These are phyloP conservation scores for Nomada fucata DNA, from an alignment of 2,888 invertebrate genomes.

Conservation along the genomic window DNA sequence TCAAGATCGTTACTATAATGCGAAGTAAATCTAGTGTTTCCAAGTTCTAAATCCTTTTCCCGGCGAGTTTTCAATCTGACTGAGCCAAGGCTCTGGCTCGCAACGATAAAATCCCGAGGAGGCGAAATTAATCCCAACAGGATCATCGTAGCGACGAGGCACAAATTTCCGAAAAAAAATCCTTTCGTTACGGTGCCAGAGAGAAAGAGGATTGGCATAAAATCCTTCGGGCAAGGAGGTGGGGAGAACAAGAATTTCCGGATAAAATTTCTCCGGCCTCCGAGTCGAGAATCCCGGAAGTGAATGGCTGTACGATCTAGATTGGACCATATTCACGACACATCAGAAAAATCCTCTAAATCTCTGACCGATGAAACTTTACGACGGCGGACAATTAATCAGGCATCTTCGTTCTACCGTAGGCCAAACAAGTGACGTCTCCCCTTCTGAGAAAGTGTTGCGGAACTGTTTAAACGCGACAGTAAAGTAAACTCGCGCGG, in stretches of 20 bases:
- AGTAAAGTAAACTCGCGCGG: too few relatives aligned
- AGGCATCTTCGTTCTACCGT: not conserved
- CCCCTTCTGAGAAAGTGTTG: too few relatives aligned
- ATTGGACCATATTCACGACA: not conserved
- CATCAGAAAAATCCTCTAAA: not conserved
- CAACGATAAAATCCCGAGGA: conserved; percentile 25
- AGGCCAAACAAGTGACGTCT: not conserved
- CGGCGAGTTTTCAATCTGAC: conserved; percentile 21
- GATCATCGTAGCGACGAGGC: conserved; percentile 1
- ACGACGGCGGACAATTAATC: not conserved
- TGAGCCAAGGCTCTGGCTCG: not conserved
- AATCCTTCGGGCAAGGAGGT: conserved; percentile 6
- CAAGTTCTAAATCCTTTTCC: not conserved
- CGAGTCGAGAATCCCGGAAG: not conserved
- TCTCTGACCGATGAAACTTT: not conserved
- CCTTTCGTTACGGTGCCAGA: not conserved
- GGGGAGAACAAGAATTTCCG: not conserved
- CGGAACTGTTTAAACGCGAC: too few relatives aligned
- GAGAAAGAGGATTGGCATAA: not conserved
- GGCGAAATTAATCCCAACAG: conserved; percentile 26
- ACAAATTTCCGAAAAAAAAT: conserved; percentile 20
- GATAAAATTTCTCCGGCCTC: conserved; percentile 2
- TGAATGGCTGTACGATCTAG: not conserved
- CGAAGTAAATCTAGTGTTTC: not conserved
- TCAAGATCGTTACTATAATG: not conserved